Evolutionary conservation across 1,140 invertebrate species (phyloP).

Genomic region (Lithobius niger): DNA sequence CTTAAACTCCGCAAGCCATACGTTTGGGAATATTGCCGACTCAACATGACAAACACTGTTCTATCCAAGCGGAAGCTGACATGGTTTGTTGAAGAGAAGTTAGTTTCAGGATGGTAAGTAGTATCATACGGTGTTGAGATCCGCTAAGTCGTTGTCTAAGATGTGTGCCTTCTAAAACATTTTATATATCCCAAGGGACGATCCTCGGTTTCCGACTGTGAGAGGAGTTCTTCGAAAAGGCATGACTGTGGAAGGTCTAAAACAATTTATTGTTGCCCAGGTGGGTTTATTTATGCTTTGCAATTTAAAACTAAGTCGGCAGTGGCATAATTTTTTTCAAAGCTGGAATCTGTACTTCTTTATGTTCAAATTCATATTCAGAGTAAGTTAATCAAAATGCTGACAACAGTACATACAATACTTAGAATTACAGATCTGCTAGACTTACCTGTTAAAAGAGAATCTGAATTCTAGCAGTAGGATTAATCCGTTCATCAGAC

Average conservation of each 20-base stretch:
- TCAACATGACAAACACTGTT: slow-evolving; percentile 97
- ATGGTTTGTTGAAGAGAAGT: slow-evolving; percentile 87
- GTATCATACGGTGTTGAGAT: neutral
- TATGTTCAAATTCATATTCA: no score
- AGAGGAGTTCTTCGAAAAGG: slow-evolving; percentile 87
- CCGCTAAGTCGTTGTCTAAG: neutral
- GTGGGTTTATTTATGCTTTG: slow-evolving; percentile 20
- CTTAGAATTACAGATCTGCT: no score
- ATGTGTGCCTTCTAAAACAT: neutral
- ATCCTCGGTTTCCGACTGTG: slow-evolving; percentile 96
- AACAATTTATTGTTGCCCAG: slow-evolving; percentile 98
- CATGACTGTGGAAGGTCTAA: slow-evolving; percentile 92
- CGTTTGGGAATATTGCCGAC: slow-evolving; percentile 88
- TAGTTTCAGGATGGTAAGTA: slow-evolving; percentile 87
- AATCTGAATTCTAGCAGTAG: no score
- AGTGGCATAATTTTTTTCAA: no score
- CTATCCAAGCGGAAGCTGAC: slow-evolving; percentile 93
- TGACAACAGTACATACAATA: no score
- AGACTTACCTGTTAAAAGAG: no score
- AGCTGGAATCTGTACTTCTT: no score
- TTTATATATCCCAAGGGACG: slow-evolving; percentile 51
- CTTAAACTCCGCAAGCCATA: slow-evolving; percentile 74
- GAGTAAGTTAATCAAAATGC: no score
- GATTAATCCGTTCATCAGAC: no score
- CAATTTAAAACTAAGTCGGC: slow-evolving; percentile 3